Percentiles rank a stretch among this genome's conserved stretches.
These are phyloP conservation scores for Vireo altiloquus DNA, from an alignment of 2,113 vertebrate species.

Conservation along the genomic window DNA sequence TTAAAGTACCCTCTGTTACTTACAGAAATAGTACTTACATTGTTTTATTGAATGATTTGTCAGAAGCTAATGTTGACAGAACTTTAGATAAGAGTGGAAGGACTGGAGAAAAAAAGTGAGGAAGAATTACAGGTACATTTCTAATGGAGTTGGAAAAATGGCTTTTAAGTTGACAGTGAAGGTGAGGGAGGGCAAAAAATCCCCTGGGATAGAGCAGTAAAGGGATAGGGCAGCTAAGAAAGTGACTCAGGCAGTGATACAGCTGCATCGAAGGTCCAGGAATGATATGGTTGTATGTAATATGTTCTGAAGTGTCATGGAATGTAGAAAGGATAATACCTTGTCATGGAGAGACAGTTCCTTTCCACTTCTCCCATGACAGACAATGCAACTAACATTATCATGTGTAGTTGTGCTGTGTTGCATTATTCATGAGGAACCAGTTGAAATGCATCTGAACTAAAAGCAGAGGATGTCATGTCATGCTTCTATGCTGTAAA, in stretches of 20 bases:
- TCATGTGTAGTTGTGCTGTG: neutral
- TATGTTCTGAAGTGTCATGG: neutral
- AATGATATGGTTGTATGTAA: neutral
- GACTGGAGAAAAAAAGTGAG: neutral
- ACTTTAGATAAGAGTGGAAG: neutral
- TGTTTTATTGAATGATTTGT: neutral
- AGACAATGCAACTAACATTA: neutral
- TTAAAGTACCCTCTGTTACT: neutral
- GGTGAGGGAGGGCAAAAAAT: neutral
- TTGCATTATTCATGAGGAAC: neutral
- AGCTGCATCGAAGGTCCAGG: neutral
- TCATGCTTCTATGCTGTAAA: neutral
- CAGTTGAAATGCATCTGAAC: neutral
- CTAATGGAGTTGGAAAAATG: neutral
- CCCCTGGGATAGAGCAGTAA: neutral
- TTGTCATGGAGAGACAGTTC: neutral
- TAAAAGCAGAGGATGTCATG: neutral
- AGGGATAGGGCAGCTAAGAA: neutral
- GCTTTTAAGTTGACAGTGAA: neutral
- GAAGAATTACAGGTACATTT: neutral
- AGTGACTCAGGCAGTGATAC: neutral
- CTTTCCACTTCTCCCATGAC: neutral
- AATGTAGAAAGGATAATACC: neutral
- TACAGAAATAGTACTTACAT: neutral
- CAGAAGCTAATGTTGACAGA: neutral